phyloP scores from a whole-genome alignment of 2,797 vertebrate species.

The Lithobates pipiens region DNA sequence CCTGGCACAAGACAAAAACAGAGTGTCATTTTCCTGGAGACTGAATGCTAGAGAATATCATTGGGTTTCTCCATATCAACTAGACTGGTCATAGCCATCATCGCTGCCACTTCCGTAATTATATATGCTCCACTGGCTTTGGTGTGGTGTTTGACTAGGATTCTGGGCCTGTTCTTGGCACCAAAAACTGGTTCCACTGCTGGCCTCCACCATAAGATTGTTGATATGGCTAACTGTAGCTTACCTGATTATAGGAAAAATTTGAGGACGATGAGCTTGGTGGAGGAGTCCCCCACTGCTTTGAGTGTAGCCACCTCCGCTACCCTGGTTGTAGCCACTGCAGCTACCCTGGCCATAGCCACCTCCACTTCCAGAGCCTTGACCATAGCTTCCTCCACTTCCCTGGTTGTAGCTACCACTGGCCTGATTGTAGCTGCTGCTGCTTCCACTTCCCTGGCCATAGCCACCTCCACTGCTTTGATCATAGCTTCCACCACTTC shows the following conservation, averaged over 20 bases:
- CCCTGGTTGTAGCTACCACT: neutral
- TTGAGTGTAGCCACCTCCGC: slow-evolving; percentile 76
- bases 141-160: slow-evolving; percentile 77
- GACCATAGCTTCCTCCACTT: slow-evolving; percentile 62
- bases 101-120: slow-evolving; percentile 76
- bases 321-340: slow-evolving; percentile 74
- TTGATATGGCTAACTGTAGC: slow-evolving; percentile 79
- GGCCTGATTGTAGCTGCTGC: slow-evolving; percentile 47
- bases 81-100: slow-evolving; percentile 24
- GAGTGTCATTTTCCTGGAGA: slow-evolving; percentile 9
- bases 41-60: neutral
- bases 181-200: slow-evolving; percentile 94
- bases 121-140: slow-evolving; percentile 91
- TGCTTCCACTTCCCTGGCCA: slow-evolving; percentile 7
- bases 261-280: slow-evolving; percentile 62
- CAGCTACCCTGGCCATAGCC: slow-evolving; percentile 73
- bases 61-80: slow-evolving; percentile 35
- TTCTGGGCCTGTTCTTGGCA: slow-evolving; percentile 75
- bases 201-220: slow-evolving; percentile 85
- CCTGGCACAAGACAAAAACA: slow-evolving; percentile 29
- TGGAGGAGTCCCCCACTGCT: slow-evolving; percentile 72
- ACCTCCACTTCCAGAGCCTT: slow-evolving; percentile 62
- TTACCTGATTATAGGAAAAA: slow-evolving; percentile 81
- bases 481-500: slow-evolving; percentile 72
- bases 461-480: slow-evolving; percentile 72